Conservation (phyloP, 2,888 invertebrate genomes). For the Cantharis flavilabris region DNA sequence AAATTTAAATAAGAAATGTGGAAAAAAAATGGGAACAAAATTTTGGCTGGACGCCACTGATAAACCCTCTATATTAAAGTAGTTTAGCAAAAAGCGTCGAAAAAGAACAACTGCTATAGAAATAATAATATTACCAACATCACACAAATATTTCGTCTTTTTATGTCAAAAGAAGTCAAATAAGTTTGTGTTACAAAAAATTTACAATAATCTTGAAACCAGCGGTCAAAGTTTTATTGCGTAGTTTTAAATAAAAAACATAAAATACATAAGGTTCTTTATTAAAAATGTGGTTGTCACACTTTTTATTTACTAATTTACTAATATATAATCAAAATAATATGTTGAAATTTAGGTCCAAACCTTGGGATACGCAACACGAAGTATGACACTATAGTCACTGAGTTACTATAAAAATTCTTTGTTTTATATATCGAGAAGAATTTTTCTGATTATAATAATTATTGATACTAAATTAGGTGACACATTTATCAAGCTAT, state of each 20-base stretch:
- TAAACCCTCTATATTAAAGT: conserved; percentile 31
- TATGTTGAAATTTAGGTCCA: too few relatives aligned
- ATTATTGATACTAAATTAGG: too few relatives aligned
- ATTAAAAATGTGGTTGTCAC: not conserved
- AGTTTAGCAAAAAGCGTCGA: conserved; percentile 30
- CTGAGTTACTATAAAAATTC: too few relatives aligned
- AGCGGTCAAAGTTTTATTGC: not conserved
- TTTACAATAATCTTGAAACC: not conserved
- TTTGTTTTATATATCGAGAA: too few relatives aligned
- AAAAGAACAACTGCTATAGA: conserved; percentile 38
- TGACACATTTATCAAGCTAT: too few relatives aligned
- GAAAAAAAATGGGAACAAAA: not conserved
- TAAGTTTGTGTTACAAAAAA: conserved; percentile 27
- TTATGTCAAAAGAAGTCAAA: conserved; percentile 29
- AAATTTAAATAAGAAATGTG: not conserved
- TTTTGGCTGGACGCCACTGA: conserved; percentile 26
- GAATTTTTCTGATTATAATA: too few relatives aligned
- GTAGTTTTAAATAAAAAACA: not conserved
- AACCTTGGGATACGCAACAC: too few relatives aligned
- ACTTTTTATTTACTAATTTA: too few relatives aligned
- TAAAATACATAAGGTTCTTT: not conserved
- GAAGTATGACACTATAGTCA: too few relatives aligned
- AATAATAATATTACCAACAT: conserved; percentile 40
- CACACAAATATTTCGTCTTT: conserved; percentile 35
- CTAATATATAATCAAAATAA: too few relatives aligned